Base-by-base conservation (phyloP, 2,113 vertebrate species). In the Anser cygnoides region DNA sequence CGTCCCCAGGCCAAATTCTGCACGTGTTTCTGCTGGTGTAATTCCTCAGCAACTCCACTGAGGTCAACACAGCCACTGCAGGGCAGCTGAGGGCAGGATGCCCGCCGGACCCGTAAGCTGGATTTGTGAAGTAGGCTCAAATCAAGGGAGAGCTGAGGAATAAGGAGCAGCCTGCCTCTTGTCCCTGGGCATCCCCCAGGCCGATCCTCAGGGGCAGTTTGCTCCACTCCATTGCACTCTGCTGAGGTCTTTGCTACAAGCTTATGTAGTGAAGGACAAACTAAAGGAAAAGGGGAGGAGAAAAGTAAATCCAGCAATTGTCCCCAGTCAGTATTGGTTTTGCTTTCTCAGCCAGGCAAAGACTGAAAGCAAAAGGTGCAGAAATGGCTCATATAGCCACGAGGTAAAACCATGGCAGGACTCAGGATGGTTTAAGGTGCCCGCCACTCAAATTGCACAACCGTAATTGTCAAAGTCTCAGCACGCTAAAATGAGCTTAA, bases 401-500 rank as follows among this genome's bases (percentile, higher is more conserved):
- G 43, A 72, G 37, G 83, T 43, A 76, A 71, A 68, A 46, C 18
- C 49, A 49, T 5, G 6, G 55, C 71, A 77, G 66, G 41, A 59
- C 57, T 59, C 23, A 7, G 31, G 31, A 28, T 43, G 55, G 41
- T 76, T 76, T 46, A 33, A 46, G 13, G 22, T n/a, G 23, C 33
- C 74, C 58, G 25, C 18, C 43, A 37, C 5, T 61, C 74, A 59
- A 33, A 35, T 19, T 28, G 57, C 57, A 49, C n/a, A 43, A 14
- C 18, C 5, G 8, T 39, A 71, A 18, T 1, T 50, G 35, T 12
- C n/a, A 44, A 43, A 11, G 57, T 49, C 41, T 54, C 59, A 81
- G 59, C 35, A n/a, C 22, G 9, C 23, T 14, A 7, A 10, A 62
- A 15, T 0, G 0, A 81, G 43, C 6, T 63, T 35, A 10, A 71